Base-by-base conservation (phyloP, 1,140 invertebrate genomes). In the Conus ventricosus region DNA sequence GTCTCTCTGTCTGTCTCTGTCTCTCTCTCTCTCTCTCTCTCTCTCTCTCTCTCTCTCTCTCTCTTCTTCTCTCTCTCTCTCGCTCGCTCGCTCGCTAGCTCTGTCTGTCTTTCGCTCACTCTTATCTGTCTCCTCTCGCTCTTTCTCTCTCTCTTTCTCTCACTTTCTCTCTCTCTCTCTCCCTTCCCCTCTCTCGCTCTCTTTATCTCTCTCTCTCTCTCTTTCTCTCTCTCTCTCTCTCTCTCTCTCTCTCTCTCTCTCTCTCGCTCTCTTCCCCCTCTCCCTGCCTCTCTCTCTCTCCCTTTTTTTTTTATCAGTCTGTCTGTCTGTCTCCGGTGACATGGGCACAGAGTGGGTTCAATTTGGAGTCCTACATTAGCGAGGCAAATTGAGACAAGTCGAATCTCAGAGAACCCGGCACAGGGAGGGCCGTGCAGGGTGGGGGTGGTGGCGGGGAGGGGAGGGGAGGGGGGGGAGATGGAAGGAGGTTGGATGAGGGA, bases 161-260 rank as follows among this genome's bases (percentile, higher is more conserved):
- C 67, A 20, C 67, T 71, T n/a, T 71, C 67, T 71, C 67, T 71
- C 67, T 71, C 67, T 71, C 67, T 71, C 67, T 71, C 67, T 10
- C 67, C 10, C 67, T n/a, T n/a, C n/a, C n/a, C 10, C 67, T 71
- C 67, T 71, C 67, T 71, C 15, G 0, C 67, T 63, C 60, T 2
- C 60, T 63, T 7, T 71, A 3, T 71, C 67, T 71, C 67, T 71
- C 13, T 71, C 7, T 71, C 67, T 71, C 67, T 10, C 67, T 71
- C 67, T 10, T 8, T 10, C 67, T 71, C 67, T 20, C 67, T 71
- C 67, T 4, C 20, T 23, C 67, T 23, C 20, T 23, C n/a, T n/a
- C 1, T 0, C n/a, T 71, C 67, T 71, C 67, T 71, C 67, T 71
- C 13, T 71, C 67, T 71, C 13, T 71, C 67, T 71, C 13, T 71